These are phyloP conservation scores for Clarias gariepinus DNA, from an alignment of 2,113 vertebrate genomes.

Conservation along the genomic window DNA sequence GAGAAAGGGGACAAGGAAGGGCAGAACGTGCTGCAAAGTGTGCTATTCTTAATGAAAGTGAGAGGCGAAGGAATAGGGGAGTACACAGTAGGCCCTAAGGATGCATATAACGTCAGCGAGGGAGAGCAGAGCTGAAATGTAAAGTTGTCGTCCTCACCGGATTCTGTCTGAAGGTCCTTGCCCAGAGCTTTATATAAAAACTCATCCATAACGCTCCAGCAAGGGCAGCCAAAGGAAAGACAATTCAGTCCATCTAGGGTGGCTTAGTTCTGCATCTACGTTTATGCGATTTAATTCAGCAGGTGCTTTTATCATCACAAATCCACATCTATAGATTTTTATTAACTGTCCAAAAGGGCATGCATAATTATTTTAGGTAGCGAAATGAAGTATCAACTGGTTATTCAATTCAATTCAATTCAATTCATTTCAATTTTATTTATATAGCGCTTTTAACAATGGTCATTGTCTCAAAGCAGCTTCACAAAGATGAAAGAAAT, in stretches of 20 bases:
- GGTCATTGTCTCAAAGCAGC: no score
- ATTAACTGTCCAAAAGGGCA: not conserved
- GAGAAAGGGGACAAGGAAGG: not conserved
- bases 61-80: not conserved
- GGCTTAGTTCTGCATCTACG: not conserved
- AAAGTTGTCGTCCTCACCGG: not conserved
- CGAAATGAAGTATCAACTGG: not conserved
- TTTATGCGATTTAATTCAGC: not conserved
- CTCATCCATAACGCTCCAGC: not conserved
- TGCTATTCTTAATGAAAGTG: slow-evolving; percentile 1
- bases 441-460: no score
- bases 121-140: not conserved
- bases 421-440: no score
- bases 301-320: not conserved
- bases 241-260: not conserved
- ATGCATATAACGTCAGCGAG: not conserved
- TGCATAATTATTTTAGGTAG: not conserved
- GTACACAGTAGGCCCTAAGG: not conserved
- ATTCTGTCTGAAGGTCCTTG: slow-evolving; percentile 26
- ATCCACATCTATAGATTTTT: not conserved
- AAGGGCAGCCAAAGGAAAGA: not conserved
- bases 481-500: no score
- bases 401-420: no score
- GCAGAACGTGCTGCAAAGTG: not conserved
- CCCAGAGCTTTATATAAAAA: slow-evolving; percentile 2